Evolutionary conservation across 2,113 vertebrate species (phyloP).

Genomic region (Syngnathoides biaculeatus): DNA sequence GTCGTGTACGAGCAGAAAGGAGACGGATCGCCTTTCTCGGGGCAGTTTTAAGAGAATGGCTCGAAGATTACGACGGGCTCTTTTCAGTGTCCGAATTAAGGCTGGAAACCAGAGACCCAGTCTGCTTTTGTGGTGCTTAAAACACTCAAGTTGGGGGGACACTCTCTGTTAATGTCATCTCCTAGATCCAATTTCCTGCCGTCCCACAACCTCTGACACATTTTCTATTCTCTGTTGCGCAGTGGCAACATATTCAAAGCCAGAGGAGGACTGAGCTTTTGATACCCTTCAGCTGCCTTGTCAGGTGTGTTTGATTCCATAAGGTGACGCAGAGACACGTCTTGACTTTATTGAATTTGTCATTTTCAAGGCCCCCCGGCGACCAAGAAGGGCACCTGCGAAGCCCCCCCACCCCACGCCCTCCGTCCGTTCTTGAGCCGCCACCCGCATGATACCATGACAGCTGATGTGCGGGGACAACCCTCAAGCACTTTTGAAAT

Average conservation of each 20-base stretch:
- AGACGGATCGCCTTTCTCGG: constrained; percentile 79
- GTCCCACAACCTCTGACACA: constrained; percentile 68
- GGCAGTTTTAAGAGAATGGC: constrained; percentile 74
- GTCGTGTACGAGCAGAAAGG: constrained; percentile 72
- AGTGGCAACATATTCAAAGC: constrained; percentile 48
- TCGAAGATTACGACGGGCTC: constrained; percentile 78
- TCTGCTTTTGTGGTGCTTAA: constrained; percentile 76
- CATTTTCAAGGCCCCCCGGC: constrained; percentile 64
- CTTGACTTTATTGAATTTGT: constrained; percentile 77
- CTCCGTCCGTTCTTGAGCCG: constrained; percentile 18
- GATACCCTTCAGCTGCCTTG: constrained; percentile 72
- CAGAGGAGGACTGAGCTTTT: constrained; percentile 39
- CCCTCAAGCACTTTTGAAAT: constrained; percentile 43
- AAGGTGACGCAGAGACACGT: constrained; percentile 47
- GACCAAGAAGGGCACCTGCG: constrained; percentile 70
- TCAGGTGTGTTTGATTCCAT: constrained; percentile 65
- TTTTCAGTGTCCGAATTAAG: constrained; percentile 81
- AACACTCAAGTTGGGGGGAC: constrained; percentile 73
- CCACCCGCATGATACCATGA: constrained; percentile 59
- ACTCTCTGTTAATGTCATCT: constrained; percentile 86
- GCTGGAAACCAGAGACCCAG: constrained; percentile 83
- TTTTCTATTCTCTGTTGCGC: constrained; percentile 68
- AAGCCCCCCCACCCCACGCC: constrained; percentile 24
- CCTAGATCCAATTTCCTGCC: constrained; percentile 86
- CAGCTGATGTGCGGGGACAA: constrained; percentile 59